Conservation (phyloP, 1,140 invertebrate genomes). For the Camponotus floridanus region DNA sequence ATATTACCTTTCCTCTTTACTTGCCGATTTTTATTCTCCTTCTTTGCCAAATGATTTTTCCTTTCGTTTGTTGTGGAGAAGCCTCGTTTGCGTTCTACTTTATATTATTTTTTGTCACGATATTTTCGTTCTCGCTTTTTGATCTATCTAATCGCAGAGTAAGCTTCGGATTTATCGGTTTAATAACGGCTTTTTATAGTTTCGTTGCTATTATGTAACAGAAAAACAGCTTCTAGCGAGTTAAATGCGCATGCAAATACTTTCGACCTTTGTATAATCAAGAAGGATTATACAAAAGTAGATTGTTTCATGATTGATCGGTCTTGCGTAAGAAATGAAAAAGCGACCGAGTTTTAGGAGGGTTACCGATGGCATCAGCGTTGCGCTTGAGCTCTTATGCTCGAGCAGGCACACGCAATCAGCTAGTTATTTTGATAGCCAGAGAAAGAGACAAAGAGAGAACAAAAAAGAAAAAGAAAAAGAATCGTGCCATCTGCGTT, state of each 20-base stretch:
- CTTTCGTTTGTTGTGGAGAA: not conserved
- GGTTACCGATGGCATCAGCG: constrained; percentile 46
- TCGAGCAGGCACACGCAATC: constrained; percentile 69
- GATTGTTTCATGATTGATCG: constrained; percentile 36
- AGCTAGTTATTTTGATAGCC: constrained; percentile 74
- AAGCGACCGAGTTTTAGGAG: constrained; percentile 45
- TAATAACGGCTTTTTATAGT: not conserved
- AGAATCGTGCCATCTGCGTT: constrained; percentile 63
- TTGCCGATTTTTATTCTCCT: constrained; percentile 62
- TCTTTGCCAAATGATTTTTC: constrained; percentile 50
- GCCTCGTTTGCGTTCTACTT: constrained; percentile 34
- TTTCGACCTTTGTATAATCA: constrained; percentile 20
- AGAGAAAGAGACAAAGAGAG: not conserved
- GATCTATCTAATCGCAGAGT: not conserved
- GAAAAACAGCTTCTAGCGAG: not conserved
- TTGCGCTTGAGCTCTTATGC: constrained; percentile 43
- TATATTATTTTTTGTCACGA: constrained; percentile 19
- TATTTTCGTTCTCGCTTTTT: constrained; percentile 4
- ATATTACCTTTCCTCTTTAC: constrained; percentile 15
- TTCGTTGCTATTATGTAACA: not conserved
- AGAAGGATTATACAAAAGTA: not conserved
- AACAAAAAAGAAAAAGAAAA: not conserved
- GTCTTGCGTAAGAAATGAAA: constrained; percentile 56
- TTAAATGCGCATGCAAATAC: constrained; percentile 17
- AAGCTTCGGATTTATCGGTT: constrained; percentile 6